A percentile compares a stretch with the other conserved stretches of the same genome.
These are phyloP conservation scores for Axea sp. DNA, from an alignment of 2,888 invertebrate genomes.

Conservation along the genomic window DNA sequence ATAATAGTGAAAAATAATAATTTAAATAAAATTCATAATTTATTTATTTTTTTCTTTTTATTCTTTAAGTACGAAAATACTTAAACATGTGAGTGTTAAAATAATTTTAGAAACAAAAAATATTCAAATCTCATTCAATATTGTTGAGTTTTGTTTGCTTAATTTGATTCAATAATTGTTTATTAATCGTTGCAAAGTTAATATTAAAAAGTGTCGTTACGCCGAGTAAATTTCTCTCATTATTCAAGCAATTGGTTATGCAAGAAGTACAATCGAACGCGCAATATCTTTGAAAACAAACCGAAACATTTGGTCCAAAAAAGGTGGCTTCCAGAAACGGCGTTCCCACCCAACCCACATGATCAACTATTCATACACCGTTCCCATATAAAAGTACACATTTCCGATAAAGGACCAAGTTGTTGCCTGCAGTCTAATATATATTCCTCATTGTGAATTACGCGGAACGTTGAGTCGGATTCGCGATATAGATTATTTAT, in stretches of 20 bases:
- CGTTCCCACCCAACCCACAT: slow-evolving; percentile 29
- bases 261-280: slow-evolving; percentile 5
- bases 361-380: slow-evolving; percentile 26
- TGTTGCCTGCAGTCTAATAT: slow-evolving; percentile 1
- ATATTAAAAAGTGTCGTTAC: too few relatives aligned
- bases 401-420: slow-evolving; percentile 26
- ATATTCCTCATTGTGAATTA: slow-evolving; percentile 15
- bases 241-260: slow-evolving; percentile 4
- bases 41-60: too few relatives aligned
- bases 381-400: slow-evolving; percentile 11
- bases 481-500: slow-evolving; percentile 36
- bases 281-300: slow-evolving; percentile 13
- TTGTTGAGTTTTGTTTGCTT: too few relatives aligned
- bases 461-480: neutral
- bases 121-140: too few relatives aligned
- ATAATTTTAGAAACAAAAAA: too few relatives aligned
- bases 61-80: too few relatives aligned
- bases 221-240: slow-evolving; percentile 13
- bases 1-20: too few relatives aligned
- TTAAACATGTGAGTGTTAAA: too few relatives aligned
- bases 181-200: too few relatives aligned
- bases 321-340: slow-evolving; percentile 37
- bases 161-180: too few relatives aligned
- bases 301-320: slow-evolving; percentile 11
- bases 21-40: too few relatives aligned